phyloP scores from a whole-genome alignment of 2,113 vertebrate species.

The Trichomycterus rosablanca region DNA sequence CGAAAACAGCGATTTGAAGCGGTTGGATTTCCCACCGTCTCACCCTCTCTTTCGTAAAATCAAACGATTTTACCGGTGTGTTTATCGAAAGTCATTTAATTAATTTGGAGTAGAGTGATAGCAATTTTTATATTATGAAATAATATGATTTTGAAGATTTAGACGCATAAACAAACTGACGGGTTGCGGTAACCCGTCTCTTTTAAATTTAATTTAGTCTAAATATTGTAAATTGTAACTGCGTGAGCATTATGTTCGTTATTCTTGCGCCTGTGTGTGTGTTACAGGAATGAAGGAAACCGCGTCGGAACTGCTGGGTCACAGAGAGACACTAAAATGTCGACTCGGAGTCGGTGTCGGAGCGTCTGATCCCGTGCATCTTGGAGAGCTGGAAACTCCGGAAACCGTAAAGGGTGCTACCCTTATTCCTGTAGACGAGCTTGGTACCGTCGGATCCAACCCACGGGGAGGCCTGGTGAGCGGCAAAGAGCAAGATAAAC shows the following conservation, averaged over 20 bases:
- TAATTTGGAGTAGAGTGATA: conserved; percentile 78
- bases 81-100: conserved; percentile 84
- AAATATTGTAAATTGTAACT: background rate
- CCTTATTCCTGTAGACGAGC: conserved; percentile 88
- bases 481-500: conserved; percentile 90
- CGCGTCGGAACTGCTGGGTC: conserved; percentile 86
- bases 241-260: background rate
- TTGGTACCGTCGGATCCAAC: conserved; percentile 85
- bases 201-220: background rate
- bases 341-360: conserved; percentile 68
- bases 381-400: conserved; percentile 84
- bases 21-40: no score
- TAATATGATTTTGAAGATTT: background rate
- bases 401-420: conserved; percentile 91
- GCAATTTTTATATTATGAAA: conserved; percentile 87
- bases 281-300: conserved; percentile 93
- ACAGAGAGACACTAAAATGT: conserved; percentile 94
- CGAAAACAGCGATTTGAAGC: no score
- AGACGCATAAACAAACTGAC: background rate
- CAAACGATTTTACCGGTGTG: no score
- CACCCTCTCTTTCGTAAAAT: no score
- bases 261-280: background rate
- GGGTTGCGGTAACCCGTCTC: background rate
- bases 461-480: conserved; percentile 80
- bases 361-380: conserved; percentile 83